Evolutionary conservation across 2,888 invertebrate species (phyloP).

Genomic region (Conomelus anceps): DNA sequence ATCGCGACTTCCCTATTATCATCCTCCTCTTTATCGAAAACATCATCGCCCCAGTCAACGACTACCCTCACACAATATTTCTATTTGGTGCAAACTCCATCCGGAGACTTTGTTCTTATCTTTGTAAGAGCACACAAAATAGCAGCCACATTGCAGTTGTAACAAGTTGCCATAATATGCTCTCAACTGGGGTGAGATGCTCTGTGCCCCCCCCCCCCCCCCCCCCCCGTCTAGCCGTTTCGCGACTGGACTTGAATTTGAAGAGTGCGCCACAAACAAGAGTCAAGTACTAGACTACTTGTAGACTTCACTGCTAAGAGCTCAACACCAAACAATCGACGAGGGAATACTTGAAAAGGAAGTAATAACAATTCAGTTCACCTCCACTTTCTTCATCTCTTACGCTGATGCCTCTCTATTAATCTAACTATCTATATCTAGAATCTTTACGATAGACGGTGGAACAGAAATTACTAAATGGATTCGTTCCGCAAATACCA

Average conservation of each 20-base stretch:
- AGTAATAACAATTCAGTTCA: not conserved
- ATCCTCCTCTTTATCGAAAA: not conserved
- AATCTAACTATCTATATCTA: not conserved
- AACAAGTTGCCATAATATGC: not conserved
- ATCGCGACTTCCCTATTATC: not conserved
- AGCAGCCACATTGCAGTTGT: not conserved
- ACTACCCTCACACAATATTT: not conserved
- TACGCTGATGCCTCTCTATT: not conserved
- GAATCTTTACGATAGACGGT: not conserved
- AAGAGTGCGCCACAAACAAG: not conserved
- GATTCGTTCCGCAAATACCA: not conserved
- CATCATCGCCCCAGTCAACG: not conserved
- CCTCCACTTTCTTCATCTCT: not conserved
- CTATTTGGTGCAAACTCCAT: not conserved
- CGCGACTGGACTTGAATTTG: not conserved
- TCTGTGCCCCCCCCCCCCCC: not conserved
- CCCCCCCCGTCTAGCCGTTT: not conserved
- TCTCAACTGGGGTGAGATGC: not conserved
- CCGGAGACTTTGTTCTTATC: too few species aligned
- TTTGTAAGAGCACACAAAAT: not conserved
- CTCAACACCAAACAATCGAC: not conserved
- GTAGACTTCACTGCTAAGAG: not conserved
- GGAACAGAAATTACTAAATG: not conserved
- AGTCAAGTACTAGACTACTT: not conserved
- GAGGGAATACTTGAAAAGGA: not conserved